A percentile compares a stretch with the other conserved stretches of the same genome.
Evolutionary conservation across 2,797 vertebrate species (phyloP).

Genomic region (Artibeus jamaicensis): DNA sequence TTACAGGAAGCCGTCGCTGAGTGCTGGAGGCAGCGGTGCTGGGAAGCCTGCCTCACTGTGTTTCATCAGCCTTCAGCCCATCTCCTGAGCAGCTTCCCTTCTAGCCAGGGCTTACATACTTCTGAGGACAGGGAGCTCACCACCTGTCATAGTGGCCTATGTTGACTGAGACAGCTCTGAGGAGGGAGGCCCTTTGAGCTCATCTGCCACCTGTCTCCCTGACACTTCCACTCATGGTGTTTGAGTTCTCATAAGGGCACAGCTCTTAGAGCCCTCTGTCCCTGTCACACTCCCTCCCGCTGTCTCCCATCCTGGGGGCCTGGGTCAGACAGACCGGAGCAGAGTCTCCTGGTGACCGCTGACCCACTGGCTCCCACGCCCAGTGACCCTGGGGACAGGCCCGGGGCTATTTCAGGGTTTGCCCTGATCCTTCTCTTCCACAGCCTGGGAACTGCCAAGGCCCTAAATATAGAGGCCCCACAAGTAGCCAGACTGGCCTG

Average conservation of each 20-base stretch:
- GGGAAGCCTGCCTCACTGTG: not conserved
- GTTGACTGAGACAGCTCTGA: not conserved
- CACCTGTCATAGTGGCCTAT: not conserved
- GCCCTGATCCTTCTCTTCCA: slow-evolving; percentile 47
- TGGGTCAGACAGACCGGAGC: not conserved
- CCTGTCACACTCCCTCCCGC: not conserved
- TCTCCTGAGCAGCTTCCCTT: not conserved
- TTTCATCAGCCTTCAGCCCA: not conserved
- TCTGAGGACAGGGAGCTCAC: not conserved
- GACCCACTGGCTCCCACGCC: slow-evolving; percentile 24
- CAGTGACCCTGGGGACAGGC: slow-evolving; percentile 49
- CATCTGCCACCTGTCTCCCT: not conserved
- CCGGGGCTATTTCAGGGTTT: slow-evolving; percentile 70
- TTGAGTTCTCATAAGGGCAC: not conserved
- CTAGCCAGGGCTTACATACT: not conserved
- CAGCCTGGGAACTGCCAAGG: slow-evolving; percentile 60
- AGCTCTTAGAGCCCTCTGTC: not conserved
- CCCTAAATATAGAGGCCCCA: slow-evolving; percentile 74
- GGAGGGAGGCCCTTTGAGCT: not conserved
- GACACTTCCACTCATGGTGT: not conserved
- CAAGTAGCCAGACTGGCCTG: slow-evolving; percentile 26
- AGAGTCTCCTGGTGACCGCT: slow-evolving; percentile 18
- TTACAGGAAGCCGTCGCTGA: not conserved
- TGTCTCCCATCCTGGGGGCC: not conserved
- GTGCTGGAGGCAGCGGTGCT: not conserved